Evolutionary conservation across 2,113 vertebrate species (phyloP), one percentile per base, ranked within the genome.

Genomic region (Coturnix japonica): DNA sequence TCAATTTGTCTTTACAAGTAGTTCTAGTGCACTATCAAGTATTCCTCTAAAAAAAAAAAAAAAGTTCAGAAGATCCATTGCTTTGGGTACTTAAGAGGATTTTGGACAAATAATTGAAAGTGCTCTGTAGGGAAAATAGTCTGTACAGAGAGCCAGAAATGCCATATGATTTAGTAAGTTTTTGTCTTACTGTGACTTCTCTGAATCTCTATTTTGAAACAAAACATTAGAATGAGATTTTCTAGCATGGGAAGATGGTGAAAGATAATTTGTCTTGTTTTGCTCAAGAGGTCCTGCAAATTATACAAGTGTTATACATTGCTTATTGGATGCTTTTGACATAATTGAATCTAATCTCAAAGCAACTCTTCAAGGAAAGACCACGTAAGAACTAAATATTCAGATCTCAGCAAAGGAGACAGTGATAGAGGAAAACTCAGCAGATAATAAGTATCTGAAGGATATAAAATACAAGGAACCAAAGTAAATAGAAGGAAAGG

Each of bases 1-100:
- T 53, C 73, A 91, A 61, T 95, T 95, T 89, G 37, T 95, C 91
- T 92, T 94, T 63, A 89, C 63, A 95, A 94, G 92, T 93, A 94
- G 85, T 51, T 92, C 59, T 73, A 89, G 54, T 30, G 56, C 30
- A 63, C 56, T 43, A 80, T 35, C 84, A 82, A 95, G 46, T 71
- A 93, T 64, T 25, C 71, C 79, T 93, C 94, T 81, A 91, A 67
- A 28, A 85, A 85, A 87, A 82, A 66, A 91, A 67, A 28, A 85
- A 85, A 87, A 82, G 70, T 82, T 89, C 60, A 85, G 80, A 77
- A 95, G 81, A 91, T 72, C 74, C 79, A 85, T 30, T 85, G 75
- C 84, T 92, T 44, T 72, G 46, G 35, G 26, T 78, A 44, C 83
- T 93, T 86, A 75, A 46, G 75, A 94, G 41, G 59, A 94, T 89